Conservation (phyloP, 2,797 vertebrate species). For the Mormyrus hasselquistii region DNA sequence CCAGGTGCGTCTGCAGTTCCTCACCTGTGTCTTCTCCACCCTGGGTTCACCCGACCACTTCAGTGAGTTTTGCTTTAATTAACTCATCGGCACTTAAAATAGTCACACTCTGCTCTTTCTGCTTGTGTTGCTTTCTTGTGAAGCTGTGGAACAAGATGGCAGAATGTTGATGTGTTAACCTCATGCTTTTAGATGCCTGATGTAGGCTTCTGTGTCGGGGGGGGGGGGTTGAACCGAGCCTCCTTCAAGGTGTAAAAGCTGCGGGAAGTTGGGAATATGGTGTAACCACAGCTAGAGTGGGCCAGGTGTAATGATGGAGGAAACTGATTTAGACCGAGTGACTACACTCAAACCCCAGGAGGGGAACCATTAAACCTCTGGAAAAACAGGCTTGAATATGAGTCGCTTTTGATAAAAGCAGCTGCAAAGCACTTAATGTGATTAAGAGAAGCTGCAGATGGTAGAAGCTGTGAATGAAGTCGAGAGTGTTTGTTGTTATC, state of each 20-base stretch:
- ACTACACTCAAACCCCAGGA: neutral
- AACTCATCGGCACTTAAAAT: neutral
- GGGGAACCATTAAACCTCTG: neutral
- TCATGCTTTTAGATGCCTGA: neutral
- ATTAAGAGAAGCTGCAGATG: neutral
- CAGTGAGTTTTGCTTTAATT: conserved; percentile 65
- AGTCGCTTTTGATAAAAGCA: neutral
- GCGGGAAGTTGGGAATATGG: neutral
- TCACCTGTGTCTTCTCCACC: conserved; percentile 97
- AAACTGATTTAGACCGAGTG: neutral
- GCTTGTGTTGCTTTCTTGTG: neutral
- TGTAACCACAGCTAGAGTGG: neutral
- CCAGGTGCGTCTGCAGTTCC: conserved; percentile 94
- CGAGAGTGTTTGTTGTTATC: neutral
- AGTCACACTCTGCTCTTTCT: neutral
- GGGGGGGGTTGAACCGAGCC: neutral
- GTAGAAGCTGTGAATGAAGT: neutral
- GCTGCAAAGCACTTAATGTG: neutral
- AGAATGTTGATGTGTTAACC: neutral
- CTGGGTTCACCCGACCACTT: conserved; percentile 97
- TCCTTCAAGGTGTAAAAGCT: neutral
- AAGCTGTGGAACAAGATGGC: neutral
- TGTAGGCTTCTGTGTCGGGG: neutral
- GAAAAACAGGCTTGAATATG: neutral
- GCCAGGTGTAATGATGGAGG: neutral